phyloP scores from a whole-genome alignment of 2,797 vertebrate genomes.

The Sciurus vulgaris region DNA sequence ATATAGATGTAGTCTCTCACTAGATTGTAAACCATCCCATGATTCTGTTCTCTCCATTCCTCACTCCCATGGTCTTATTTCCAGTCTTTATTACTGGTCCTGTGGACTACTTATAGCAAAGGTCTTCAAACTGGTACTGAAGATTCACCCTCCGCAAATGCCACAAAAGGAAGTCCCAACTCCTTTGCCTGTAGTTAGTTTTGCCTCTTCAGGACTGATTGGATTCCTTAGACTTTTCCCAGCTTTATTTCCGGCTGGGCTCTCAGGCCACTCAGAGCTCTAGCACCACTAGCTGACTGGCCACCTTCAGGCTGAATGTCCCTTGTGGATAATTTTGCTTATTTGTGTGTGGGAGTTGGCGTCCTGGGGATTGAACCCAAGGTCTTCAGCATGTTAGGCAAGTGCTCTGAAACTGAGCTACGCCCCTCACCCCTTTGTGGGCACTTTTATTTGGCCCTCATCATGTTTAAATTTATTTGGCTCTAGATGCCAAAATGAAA shows the following conservation, averaged over 20 bases:
- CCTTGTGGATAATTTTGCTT: background rate
- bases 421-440: background rate
- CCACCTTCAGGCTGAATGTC: background rate
- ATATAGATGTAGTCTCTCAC: background rate
- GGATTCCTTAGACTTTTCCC: background rate
- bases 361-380: background rate
- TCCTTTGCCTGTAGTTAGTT: background rate
- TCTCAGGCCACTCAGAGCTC: background rate
- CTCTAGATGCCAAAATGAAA: background rate
- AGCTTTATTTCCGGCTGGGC: background rate
- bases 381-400: background rate
- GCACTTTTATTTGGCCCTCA: background rate
- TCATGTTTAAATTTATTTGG: slow-evolving; percentile 20
- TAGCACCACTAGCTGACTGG: background rate
- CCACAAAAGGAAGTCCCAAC: background rate
- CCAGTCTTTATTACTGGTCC: background rate
- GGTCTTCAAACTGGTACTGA: background rate
- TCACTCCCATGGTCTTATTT: background rate
- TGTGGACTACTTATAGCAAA: background rate
- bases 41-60: background rate
- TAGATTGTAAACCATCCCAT: background rate
- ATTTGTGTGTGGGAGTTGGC: background rate
- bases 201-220: background rate
- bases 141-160: background rate
- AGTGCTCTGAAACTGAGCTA: background rate